Conservation (phyloP, 2,888 invertebrate genomes). For the Pammene aurita region DNA sequence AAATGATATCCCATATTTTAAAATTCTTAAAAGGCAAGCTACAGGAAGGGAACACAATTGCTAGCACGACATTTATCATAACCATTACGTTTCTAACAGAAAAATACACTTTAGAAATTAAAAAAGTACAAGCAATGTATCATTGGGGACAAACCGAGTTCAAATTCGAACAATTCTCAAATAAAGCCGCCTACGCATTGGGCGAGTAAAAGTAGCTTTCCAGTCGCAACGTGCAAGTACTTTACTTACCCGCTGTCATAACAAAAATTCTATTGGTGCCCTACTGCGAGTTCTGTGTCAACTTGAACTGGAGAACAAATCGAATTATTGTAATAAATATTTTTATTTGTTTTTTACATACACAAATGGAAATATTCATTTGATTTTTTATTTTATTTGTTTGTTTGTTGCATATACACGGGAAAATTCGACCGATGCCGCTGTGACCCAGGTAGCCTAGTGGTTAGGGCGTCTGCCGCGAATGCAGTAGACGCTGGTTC, state of each 20-base stretch:
- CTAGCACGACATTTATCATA: constrained; percentile 42
- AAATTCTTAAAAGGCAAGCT: neutral
- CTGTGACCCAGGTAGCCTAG: too few relatives aligned
- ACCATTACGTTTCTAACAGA: constrained; percentile 29
- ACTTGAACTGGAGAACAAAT: constrained; percentile 20
- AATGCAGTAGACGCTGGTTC: too few relatives aligned
- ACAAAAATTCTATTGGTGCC: constrained; percentile 38
- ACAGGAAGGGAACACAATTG: constrained; percentile 30
- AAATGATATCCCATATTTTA: constrained; percentile 16
- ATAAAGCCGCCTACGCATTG: constrained; percentile 71
- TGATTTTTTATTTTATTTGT: too few relatives aligned
- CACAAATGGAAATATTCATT: too few relatives aligned
- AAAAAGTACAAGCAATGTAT: constrained; percentile 60
- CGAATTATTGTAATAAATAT: too few relatives aligned
- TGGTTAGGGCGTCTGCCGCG: too few relatives aligned
- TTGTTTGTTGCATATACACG: too few relatives aligned
- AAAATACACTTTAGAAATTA: constrained; percentile 50
- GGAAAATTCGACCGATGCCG: too few relatives aligned
- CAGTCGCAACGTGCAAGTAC: constrained; percentile 60
- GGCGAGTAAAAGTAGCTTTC: constrained; percentile 71
- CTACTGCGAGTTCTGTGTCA: constrained; percentile 25
- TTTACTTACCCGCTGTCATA: constrained; percentile 31
- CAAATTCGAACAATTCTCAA: constrained; percentile 61
- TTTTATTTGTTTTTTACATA: too few relatives aligned
- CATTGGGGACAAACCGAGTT: constrained; percentile 60